These are phyloP conservation scores for Lonchura striata DNA, from an alignment of 2,113 vertebrate species.

Conservation along the genomic window DNA sequence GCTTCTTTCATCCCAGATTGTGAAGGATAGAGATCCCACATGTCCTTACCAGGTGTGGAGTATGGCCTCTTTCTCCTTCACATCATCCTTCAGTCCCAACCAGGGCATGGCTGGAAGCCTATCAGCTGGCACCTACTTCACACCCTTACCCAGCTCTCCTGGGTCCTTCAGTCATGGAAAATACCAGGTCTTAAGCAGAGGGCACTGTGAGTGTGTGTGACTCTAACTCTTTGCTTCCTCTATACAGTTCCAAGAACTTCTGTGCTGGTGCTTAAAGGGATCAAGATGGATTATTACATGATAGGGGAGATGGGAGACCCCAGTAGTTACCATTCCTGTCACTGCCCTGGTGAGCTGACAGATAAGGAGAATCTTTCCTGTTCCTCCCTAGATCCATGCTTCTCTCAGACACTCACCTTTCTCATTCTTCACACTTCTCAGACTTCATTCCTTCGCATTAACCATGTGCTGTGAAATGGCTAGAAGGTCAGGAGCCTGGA, in stretches of 20 bases:
- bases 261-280: neutral
- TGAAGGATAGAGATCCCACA: neutral
- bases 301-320: neutral
- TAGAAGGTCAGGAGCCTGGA: neutral
- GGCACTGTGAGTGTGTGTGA: neutral
- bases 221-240: neutral
- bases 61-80: neutral
- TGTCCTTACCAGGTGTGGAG: neutral
- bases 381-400: rapidly evolving
- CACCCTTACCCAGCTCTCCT: neutral
- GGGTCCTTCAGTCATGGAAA: neutral
- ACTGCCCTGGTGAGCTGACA: neutral
- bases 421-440: neutral
- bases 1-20: neutral
- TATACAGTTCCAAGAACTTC: neutral
- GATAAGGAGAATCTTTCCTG: neutral
- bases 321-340: neutral
- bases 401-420: neutral
- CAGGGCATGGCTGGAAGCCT: neutral
- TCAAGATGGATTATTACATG: neutral
- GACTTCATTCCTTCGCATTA: neutral
- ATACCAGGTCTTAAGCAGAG: neutral
- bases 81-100: neutral
- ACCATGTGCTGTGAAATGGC: neutral
- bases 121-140: neutral